Evolutionary conservation across 2,113 vertebrate species (phyloP).

Genomic region (Microcebus griseorufus): DNA sequence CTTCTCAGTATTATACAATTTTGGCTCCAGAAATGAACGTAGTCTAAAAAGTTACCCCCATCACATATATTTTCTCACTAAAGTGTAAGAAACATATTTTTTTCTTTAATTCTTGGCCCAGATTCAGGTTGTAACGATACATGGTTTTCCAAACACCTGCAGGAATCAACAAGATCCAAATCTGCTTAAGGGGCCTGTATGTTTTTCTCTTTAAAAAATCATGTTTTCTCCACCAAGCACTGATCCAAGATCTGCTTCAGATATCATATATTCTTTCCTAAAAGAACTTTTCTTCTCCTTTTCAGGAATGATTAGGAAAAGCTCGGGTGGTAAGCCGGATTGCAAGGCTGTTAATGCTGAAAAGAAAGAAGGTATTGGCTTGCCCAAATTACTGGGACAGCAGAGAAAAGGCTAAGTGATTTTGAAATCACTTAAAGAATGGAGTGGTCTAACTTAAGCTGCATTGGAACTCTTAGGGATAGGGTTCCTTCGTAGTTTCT

Average conservation of each 20-base stretch:
- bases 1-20: neutral
- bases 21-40: neutral
- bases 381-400: neutral
- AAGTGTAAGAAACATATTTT: neutral
- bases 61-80: conserved; percentile 8
- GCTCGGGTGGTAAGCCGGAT: neutral
- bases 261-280: neutral
- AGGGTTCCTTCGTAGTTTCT: neutral
- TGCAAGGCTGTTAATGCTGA: neutral
- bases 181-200: neutral
- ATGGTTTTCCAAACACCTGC: conserved; percentile 46
- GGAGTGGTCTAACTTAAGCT: neutral
- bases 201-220: conserved; percentile 3
- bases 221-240: neutral
- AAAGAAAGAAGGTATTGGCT: neutral
- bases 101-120: neutral
- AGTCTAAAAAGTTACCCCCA: neutral
- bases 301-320: neutral
- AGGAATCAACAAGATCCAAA: conserved; percentile 25
- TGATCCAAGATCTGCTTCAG: neutral
- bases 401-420: neutral
- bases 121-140: conserved; percentile 28
- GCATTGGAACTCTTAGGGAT: neutral
- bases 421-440: neutral
- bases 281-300: neutral